Evolutionary conservation across 1,140 invertebrate species (phyloP).

Genomic region (Arion vulgaris): DNA sequence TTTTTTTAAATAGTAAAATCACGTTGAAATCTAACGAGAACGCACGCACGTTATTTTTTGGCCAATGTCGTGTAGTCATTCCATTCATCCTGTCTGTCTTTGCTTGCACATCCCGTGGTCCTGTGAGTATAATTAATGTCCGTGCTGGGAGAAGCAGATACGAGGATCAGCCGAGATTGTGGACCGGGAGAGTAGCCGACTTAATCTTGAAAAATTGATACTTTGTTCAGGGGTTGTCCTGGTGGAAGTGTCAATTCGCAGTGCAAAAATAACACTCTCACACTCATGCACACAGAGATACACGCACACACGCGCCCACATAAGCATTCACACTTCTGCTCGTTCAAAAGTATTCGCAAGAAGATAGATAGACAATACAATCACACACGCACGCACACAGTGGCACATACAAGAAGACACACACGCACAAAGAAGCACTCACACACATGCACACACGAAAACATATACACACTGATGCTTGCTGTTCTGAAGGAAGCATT

Average conservation of each 20-base stretch:
- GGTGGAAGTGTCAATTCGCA: too few species aligned
- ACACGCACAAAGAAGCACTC: too few species aligned
- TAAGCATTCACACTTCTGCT: background rate
- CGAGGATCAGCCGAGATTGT: background rate
- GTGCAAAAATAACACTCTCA: too few species aligned
- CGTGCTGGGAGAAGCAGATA: background rate
- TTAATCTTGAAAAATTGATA: conserved; percentile 3
- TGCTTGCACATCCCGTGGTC: background rate
- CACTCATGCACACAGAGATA: too few species aligned
- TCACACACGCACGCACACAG: too few species aligned
- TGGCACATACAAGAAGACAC: too few species aligned
- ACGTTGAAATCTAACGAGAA: background rate
- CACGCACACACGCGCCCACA: background rate
- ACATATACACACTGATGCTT: too few species aligned
- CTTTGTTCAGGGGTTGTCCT: background rate
- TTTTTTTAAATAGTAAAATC: too few species aligned
- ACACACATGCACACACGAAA: too few species aligned
- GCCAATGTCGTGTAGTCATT: background rate
- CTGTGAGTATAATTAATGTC: background rate
- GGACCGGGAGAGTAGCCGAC: background rate
- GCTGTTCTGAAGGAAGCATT: too few species aligned
- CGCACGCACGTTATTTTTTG: background rate
- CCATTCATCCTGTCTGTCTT: background rate
- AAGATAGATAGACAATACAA: too few species aligned
- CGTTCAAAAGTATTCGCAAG: background rate